Evolutionary conservation across 1,140 invertebrate genomes (phyloP).

Genomic region (Asobara japonica): DNA sequence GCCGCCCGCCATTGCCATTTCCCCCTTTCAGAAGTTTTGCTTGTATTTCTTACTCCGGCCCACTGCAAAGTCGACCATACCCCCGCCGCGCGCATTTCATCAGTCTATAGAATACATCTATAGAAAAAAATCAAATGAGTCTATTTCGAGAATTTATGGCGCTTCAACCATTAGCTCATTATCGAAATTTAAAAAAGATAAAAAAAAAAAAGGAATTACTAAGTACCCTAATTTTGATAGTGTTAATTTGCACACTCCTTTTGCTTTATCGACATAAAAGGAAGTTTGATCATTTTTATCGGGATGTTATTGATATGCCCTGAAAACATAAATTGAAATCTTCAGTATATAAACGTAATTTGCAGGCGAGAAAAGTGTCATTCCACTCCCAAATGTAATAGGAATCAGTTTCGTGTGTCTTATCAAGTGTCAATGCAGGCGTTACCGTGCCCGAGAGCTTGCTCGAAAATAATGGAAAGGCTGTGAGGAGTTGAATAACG

Average conservation of each 20-base stretch:
- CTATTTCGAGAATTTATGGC: no score
- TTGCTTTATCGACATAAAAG: no score
- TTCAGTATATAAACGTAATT: slow-evolving; percentile 7
- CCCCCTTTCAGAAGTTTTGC: slow-evolving; percentile 37
- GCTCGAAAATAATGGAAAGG: slow-evolving; percentile 18
- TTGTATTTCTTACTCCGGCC: slow-evolving; percentile 40
- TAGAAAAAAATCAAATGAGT: slow-evolving; percentile 2
- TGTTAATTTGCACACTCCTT: no score
- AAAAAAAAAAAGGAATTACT: neutral
- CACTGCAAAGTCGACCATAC: slow-evolving; percentile 25
- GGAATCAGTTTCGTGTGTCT: no score
- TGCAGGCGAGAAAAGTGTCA: neutral
- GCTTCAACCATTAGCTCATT: no score
- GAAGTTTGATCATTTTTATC: no score
- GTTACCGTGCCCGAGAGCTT: slow-evolving; percentile 1
- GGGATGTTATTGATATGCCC: no score
- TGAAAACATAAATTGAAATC: neutral
- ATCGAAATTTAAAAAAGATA: no score
- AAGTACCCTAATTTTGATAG: no score
- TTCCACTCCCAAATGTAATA: no score
- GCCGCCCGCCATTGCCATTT: neutral
- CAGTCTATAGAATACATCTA: neutral
- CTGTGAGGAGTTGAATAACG: slow-evolving; percentile 24
- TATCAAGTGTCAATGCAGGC: neutral
- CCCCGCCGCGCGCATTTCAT: neutral